Conservation (phyloP, 2,888 invertebrate genomes). For the Linyphia triangularis region DNA sequence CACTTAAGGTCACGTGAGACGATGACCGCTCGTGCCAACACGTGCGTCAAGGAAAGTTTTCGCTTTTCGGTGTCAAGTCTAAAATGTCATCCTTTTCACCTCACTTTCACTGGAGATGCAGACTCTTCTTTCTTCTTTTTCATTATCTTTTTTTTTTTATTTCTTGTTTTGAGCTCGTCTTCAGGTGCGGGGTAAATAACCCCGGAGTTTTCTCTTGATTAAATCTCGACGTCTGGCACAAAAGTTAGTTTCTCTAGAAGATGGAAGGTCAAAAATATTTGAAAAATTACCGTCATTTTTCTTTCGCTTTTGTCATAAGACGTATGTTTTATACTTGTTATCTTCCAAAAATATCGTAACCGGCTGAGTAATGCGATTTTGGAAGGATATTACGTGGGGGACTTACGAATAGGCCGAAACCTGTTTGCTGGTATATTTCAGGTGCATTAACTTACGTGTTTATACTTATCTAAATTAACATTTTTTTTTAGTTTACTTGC, state of each 20-base stretch:
- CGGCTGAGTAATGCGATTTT: not conserved
- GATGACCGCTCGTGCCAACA: conserved; percentile 19
- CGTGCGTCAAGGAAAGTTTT: conserved; percentile 34
- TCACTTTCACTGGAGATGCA: not conserved
- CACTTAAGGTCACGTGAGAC: conserved; percentile 20
- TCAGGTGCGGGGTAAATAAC: conserved; percentile 40
- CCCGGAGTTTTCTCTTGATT: conserved; percentile 8
- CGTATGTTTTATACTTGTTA: too few relatives aligned
- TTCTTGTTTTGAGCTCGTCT: not conserved
- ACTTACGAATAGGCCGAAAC: too few relatives aligned
- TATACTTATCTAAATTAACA: too few relatives aligned
- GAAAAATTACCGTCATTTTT: not conserved
- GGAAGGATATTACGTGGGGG: not conserved
- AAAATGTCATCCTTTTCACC: not conserved
- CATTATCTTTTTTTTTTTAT: not conserved
- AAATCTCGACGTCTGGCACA: not conserved
- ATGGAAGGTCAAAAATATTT: conserved; percentile 2
- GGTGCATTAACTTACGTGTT: too few relatives aligned
- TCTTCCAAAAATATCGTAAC: too few relatives aligned
- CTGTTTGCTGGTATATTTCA: too few relatives aligned
- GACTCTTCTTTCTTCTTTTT: not conserved
- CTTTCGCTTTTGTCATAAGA: too few relatives aligned
- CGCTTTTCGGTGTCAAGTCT: conserved; percentile 9
- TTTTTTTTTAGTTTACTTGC: too few relatives aligned
- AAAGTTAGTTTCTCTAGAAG: not conserved